phyloP scores from a whole-genome alignment of 2,888 invertebrate genomes.

The Drosophila planitibia region DNA sequence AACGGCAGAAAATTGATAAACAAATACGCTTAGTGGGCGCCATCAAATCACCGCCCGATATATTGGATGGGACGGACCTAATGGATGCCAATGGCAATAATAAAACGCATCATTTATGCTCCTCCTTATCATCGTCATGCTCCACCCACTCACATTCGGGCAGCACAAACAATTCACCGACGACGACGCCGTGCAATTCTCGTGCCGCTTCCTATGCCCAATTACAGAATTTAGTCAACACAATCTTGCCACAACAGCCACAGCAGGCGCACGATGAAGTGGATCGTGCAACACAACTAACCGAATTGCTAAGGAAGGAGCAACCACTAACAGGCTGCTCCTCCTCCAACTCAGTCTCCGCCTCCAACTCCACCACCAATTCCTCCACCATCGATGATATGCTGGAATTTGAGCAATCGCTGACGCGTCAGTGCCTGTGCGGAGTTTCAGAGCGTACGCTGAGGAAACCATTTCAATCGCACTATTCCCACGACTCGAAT shows the following conservation, averaged over 20 bases:
- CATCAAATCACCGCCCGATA: slow-evolving; percentile 69
- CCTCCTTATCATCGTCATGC: slow-evolving; percentile 79
- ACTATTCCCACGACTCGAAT: slow-evolving; percentile 86
- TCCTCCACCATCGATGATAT: slow-evolving; percentile 78
- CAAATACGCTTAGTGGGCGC: slow-evolving; percentile 61
- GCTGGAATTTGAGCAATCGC: slow-evolving; percentile 85
- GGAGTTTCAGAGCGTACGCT: slow-evolving; percentile 90
- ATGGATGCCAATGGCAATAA: slow-evolving; percentile 73
- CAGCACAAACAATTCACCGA: slow-evolving; percentile 76
- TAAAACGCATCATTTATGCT: slow-evolving; percentile 69
- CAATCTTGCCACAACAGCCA: slow-evolving; percentile 67
- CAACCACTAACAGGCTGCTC: slow-evolving; percentile 24
- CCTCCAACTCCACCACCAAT: not conserved
- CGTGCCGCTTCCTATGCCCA: slow-evolving; percentile 79
- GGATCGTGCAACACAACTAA: slow-evolving; percentile 74
- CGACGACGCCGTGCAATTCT: slow-evolving; percentile 79
- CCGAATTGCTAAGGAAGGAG: slow-evolving; percentile 63
- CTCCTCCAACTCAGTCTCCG: slow-evolving; percentile 21
- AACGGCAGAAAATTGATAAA: slow-evolving; percentile 90
- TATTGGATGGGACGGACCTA: slow-evolving; percentile 55
- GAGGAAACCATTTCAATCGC: slow-evolving; percentile 90
- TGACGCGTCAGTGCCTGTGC: slow-evolving; percentile 92
- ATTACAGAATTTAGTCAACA: slow-evolving; percentile 70
- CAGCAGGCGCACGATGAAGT: slow-evolving; percentile 76
- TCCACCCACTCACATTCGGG: slow-evolving; percentile 79